These are phyloP conservation scores for Clarias batrachus DNA, from an alignment of 2,113 vertebrate species.

Conservation along the genomic window DNA sequence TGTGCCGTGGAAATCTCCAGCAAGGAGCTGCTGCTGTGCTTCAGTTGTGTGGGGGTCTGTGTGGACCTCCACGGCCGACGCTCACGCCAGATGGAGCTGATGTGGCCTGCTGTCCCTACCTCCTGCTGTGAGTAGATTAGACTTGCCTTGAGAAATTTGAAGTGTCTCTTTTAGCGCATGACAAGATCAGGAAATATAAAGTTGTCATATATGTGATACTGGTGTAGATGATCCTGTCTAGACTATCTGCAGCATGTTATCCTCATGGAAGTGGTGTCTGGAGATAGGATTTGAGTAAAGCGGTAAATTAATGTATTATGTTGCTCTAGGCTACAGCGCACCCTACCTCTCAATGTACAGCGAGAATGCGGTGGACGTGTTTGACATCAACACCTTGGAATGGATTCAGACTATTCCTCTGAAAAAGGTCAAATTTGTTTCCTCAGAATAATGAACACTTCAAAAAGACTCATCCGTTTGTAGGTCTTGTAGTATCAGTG, in stretches of 20 bases:
- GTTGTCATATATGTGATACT: not conserved
- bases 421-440: constrained; percentile 83
- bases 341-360: constrained; percentile 98
- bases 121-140: constrained; percentile 84
- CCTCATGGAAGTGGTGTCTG: not conserved
- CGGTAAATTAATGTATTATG: not conserved
- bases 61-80: constrained; percentile 95
- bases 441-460: not conserved
- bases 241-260: no score
- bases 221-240: not conserved
- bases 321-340: constrained; percentile 88
- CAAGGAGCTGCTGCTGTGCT: constrained; percentile 97
- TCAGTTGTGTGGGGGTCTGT: constrained; percentile 91
- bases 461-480: not conserved
- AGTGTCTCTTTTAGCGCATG: not conserved
- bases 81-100: constrained; percentile 94
- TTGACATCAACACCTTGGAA: constrained; percentile 97
- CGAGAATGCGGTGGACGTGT: constrained; percentile 94
- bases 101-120: constrained; percentile 91
- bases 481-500: not conserved
- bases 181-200: not conserved
- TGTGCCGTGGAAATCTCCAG: constrained; percentile 95
- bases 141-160: not conserved
- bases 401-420: constrained; percentile 98
- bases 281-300: not conserved